Evolutionary conservation across 2,113 vertebrate genomes (phyloP).

Genomic region (Petromus typicus): DNA sequence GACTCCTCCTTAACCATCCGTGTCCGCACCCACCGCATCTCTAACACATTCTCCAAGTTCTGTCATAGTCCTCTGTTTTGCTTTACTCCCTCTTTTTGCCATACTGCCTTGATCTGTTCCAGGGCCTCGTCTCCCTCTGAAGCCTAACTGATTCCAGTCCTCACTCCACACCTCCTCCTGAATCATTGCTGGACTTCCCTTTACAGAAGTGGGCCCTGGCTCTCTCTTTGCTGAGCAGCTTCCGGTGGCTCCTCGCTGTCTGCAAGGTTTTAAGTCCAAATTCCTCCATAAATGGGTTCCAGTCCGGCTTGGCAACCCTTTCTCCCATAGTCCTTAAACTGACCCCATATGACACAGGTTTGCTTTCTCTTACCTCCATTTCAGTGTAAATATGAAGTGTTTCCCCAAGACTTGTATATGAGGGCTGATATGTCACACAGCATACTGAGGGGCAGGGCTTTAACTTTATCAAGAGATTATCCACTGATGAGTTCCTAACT

Average conservation of each 20-base stretch:
- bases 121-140: neutral
- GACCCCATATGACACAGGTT: neutral
- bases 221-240: neutral
- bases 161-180: neutral
- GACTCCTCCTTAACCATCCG: neutral
- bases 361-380: neutral
- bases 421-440: neutral
- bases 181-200: neutral
- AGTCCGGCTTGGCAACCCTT: neutral
- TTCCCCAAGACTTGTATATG: neutral
- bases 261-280: neutral
- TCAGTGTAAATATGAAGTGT: neutral
- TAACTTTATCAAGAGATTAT: neutral
- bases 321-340: no score
- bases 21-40: neutral
- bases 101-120: neutral
- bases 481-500: neutral
- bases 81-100: neutral
- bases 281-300: neutral
- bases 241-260: neutral
- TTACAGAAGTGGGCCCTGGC: neutral
- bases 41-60: neutral
- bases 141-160: neutral
- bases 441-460: neutral
- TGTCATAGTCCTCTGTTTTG: neutral